These are phyloP conservation scores for Aromia moschata DNA, from an alignment of 2,888 invertebrate species.

Conservation along the genomic window DNA sequence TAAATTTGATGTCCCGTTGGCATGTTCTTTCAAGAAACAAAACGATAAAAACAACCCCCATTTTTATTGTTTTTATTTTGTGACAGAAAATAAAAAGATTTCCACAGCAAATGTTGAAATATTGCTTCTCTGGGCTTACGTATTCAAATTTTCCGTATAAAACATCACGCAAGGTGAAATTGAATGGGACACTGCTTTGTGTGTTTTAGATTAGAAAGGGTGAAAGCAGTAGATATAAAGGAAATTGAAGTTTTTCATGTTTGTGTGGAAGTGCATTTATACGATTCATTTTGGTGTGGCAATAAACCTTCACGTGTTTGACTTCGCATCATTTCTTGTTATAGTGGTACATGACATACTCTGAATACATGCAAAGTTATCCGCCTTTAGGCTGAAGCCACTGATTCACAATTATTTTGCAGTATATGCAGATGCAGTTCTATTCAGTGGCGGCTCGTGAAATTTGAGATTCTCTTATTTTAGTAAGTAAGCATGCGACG, in stretches of 20 bases:
- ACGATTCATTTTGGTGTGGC: conserved; percentile 3
- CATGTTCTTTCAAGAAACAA: conserved; percentile 43
- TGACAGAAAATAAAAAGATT: conserved; percentile 38
- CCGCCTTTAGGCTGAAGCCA: too few species aligned
- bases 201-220: conserved; percentile 5
- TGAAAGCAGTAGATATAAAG: conserved; percentile 1
- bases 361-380: too few species aligned
- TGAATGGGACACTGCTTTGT: conserved; percentile 14
- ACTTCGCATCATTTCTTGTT: too few species aligned
- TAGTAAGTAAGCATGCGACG: too few species aligned
- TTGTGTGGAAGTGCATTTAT: conserved; percentile 8
- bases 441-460: too few species aligned
- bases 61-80: conserved; percentile 44
- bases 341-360: too few species aligned
- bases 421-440: too few species aligned
- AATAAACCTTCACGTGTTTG: neutral
- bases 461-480: too few species aligned
- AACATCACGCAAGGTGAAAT: conserved; percentile 22
- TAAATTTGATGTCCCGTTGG: conserved; percentile 46
- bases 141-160: conserved; percentile 31
- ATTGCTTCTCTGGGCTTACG: conserved; percentile 30
- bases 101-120: conserved; percentile 33
- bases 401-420: too few species aligned
- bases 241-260: conserved; percentile 19
- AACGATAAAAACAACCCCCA: conserved; percentile 42